Base-by-base conservation (phyloP, 2,797 vertebrate genomes). In the Acipenser transmontanus region DNA sequence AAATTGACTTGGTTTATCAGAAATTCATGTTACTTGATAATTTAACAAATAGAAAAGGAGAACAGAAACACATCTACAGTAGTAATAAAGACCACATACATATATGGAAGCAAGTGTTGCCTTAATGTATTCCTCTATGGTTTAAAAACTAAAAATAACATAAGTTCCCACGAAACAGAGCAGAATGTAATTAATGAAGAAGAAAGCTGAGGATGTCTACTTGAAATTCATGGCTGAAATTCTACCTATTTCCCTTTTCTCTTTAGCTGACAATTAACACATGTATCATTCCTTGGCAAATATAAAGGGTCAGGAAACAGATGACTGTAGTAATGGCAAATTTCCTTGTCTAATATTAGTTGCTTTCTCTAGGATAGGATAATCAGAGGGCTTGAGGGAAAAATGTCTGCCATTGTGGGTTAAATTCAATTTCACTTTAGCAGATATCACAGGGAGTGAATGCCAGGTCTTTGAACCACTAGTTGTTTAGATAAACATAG, bases 141-240 rank as follows among this genome's bases (percentile, higher is more conserved):
- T 51, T 61, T 61, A 56, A 61, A 64, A 66, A 70, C 70, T 67
- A 69, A 74, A 70, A 70, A 74, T 68, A 68, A 70, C 70, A 70
- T 66, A 72, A 64, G 67, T 64, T 62, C 50, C 61, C 66, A 64
- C 65, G 59, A 71, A 69, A 66, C 67, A 71, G 68, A 67, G 66
- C 70, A 64, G 64, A 64, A 60, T 64, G 68, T 72, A 74, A 72
- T 74, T 68, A 74, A 74, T 74, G 66, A 64, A 64, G 47, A 65
- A 34, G 4, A 34, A 62, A 68, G 52, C 59, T 66, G n/a, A 10
- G 52, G 51, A 56, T 34, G 4, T 57, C 11, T 12, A 34, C 66
- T 68, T 14, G 11, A 61, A 66, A 66, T 62, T 61, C 66, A 62
- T 56, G 63, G 70, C 64, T 68, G 69, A 34, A 34, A 34, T 34